Conservation (phyloP, 2,113 vertebrate genomes). For the Pituophis catenifer region DNA sequence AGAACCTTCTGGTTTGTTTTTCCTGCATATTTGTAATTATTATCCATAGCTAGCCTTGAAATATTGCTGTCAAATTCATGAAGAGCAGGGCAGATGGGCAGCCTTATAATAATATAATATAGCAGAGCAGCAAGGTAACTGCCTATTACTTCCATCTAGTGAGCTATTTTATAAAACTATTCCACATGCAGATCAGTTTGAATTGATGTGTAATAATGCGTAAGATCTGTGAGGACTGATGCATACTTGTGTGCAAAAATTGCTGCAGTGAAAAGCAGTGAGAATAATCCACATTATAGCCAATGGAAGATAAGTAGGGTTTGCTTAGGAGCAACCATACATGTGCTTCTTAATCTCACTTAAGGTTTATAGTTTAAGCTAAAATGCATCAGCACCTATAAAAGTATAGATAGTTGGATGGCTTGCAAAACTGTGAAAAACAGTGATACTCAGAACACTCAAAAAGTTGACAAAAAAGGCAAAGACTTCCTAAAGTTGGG, state of each 20-base stretch:
- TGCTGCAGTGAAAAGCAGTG: background rate
- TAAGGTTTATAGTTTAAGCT: background rate
- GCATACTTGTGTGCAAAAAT: too few relatives aligned
- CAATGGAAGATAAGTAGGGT: background rate
- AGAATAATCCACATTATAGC: background rate
- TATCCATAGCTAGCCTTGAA: background rate
- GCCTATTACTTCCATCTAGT: background rate
- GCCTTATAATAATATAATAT: background rate
- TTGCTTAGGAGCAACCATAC: background rate
- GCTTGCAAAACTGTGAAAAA: background rate
- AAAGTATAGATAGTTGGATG: background rate
- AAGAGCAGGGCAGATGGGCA: background rate
- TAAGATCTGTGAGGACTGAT: background rate
- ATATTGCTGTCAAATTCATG: background rate
- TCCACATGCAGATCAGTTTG: background rate
- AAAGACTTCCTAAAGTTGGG: background rate
- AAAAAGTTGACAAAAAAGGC: background rate
- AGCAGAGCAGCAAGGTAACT: background rate
- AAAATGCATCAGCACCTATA: too few relatives aligned
- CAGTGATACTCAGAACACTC: background rate
- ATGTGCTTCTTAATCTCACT: background rate
- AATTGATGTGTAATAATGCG: background rate
- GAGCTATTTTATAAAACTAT: background rate
- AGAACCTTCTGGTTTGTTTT: background rate
- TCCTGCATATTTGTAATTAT: background rate